Evolutionary conservation across 2,797 vertebrate genomes (phyloP).

Genomic region (Gadopsis marmoratus): DNA sequence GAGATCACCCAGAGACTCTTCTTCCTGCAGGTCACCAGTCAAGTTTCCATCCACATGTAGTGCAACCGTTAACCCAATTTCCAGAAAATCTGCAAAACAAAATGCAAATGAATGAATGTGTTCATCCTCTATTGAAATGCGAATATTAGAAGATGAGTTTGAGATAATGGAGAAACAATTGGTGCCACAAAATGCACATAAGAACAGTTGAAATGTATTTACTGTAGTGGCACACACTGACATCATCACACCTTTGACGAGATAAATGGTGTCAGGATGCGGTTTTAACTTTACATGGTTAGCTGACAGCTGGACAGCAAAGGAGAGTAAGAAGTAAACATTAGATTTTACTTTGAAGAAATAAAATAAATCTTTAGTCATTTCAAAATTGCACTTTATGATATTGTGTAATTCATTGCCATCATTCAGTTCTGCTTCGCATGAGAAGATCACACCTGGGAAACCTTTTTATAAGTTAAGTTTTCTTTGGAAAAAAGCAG

Average conservation of each 20-base stretch:
- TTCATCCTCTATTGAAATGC: background rate
- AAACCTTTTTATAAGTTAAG: background rate
- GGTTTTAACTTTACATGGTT: too few species aligned
- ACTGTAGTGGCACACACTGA: background rate
- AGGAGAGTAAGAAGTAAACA: background rate
- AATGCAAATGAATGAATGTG: background rate
- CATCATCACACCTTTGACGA: background rate
- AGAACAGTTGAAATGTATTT: background rate
- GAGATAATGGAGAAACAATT: background rate
- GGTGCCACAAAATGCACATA: too few species aligned
- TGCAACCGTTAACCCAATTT: background rate
- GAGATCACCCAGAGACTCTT: conserved; percentile 98
- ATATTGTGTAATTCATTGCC: background rate
- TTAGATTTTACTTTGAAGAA: background rate
- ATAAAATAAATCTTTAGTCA: background rate
- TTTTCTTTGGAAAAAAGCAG: background rate
- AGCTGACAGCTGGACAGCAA: too few species aligned
- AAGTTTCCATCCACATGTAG: background rate
- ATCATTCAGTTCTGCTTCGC: too few species aligned
- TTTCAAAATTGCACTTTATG: background rate
- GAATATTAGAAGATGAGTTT: background rate
- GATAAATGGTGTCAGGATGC: background rate
- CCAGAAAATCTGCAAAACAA: too few species aligned
- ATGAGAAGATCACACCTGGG: background rate
- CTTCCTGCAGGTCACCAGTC: conserved; percentile 91